Evolutionary conservation across 2,113 vertebrate genomes (phyloP).

Genomic region (Anoplopoma fimbria): DNA sequence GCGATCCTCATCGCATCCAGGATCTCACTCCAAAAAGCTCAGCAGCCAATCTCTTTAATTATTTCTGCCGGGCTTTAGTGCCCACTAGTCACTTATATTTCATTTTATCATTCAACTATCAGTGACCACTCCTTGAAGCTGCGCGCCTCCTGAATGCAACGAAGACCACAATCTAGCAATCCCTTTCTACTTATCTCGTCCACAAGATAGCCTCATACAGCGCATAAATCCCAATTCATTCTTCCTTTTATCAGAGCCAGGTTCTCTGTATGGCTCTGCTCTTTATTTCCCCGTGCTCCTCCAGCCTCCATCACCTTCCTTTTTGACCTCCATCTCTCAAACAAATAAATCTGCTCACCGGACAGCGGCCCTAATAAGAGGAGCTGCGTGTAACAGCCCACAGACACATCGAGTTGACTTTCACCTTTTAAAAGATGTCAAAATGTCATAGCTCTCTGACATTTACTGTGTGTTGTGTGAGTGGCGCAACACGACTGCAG

Average conservation of each 20-base stretch:
- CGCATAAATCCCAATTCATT: conserved; percentile 53
- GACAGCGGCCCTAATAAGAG: conserved; percentile 44
- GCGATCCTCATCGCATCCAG: conserved; percentile 14
- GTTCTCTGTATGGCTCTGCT: conserved; percentile 16
- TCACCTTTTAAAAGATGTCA: conserved; percentile 70
- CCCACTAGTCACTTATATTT: conserved; percentile 5
- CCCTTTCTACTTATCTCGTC: conserved; percentile 27
- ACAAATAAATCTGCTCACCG: conserved; percentile 63
- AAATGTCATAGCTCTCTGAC: conserved; percentile 71
- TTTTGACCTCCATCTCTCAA: conserved; percentile 69
- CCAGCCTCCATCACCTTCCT: conserved; percentile 36
- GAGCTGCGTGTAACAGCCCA: conserved; percentile 26
- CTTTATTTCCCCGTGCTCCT: too few species aligned
- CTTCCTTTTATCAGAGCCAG: conserved; percentile 28
- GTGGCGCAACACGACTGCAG: not conserved
- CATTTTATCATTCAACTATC: conserved; percentile 30
- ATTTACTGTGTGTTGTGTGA: conserved; percentile 46
- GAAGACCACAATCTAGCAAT: conserved; percentile 4
- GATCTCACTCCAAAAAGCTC: too few species aligned
- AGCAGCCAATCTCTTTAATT: too few species aligned
- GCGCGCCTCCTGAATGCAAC: not conserved
- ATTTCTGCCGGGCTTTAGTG: too few species aligned
- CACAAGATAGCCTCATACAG: conserved; percentile 38
- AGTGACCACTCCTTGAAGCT: not conserved
- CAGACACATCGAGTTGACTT: conserved; percentile 60